Evolutionary conservation across 2,888 invertebrate species (phyloP).

Genomic region (Drosophila rellima): DNA sequence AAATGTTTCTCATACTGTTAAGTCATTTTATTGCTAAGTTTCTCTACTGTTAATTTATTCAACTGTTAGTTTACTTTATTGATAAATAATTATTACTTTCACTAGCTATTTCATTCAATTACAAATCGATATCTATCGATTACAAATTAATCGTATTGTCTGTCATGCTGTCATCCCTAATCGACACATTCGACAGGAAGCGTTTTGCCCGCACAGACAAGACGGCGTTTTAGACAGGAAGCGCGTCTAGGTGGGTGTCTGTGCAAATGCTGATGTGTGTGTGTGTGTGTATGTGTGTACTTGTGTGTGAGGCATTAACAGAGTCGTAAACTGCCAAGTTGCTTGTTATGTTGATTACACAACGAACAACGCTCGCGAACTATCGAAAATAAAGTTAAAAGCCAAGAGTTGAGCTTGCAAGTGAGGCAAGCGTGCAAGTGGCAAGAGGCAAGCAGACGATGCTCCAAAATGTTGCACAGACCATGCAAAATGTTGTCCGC

Average conservation of each 20-base stretch:
- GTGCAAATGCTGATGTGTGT: constrained; percentile 16
- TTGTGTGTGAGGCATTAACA: constrained; percentile 70
- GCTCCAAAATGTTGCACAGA: constrained; percentile 1
- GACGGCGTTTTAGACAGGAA: constrained; percentile 70
- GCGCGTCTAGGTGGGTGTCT: constrained; percentile 68
- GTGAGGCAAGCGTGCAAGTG: constrained; percentile 1
- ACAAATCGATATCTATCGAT: neutral
- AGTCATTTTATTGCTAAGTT: too few species aligned
- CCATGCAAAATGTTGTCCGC: neutral
- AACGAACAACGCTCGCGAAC: constrained; percentile 36
- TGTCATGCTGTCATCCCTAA: constrained; percentile 43
- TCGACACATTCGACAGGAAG: constrained; percentile 74
- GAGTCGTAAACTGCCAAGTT: constrained; percentile 79
- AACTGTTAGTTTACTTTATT: neutral
- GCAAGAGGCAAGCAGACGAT: neutral
- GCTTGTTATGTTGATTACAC: constrained; percentile 81
- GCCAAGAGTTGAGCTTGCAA: constrained; percentile 62
- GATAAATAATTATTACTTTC: too few species aligned
- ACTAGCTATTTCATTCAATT: neutral
- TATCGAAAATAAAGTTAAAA: constrained; percentile 60
- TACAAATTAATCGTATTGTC: neutral
- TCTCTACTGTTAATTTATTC: neutral
- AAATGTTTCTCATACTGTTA: too few species aligned
- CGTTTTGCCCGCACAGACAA: constrained; percentile 64
- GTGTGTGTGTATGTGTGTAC: constrained; percentile 16